phyloP scores from a whole-genome alignment of 2,888 invertebrate genomes.

The Megamerina dolium region DNA sequence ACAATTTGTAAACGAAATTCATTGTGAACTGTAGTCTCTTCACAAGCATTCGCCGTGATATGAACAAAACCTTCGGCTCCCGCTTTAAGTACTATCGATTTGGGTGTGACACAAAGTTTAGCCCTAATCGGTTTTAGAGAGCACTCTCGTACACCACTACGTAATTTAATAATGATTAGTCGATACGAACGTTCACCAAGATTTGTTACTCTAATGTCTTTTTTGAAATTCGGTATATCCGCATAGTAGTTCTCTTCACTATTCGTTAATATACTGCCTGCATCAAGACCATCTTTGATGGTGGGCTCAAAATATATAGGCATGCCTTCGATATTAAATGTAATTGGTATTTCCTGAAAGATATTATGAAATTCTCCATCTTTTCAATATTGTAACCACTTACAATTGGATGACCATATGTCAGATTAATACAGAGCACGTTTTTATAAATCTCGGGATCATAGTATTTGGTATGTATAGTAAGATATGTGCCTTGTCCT shows the following conservation, averaged over 20 bases:
- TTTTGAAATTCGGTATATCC: conserved; percentile 20
- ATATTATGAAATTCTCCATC: no score
- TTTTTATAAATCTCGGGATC: conserved; percentile 40
- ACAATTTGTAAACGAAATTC: conserved; percentile 32
- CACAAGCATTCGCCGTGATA: conserved; percentile 28
- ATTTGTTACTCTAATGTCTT: conserved; percentile 30
- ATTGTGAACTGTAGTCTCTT: conserved; percentile 21
- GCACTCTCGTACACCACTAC: conserved; percentile 8
- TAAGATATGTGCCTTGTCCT: conserved; percentile 33
- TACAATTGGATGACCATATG: conserved; percentile 28
- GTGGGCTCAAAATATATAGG: conserved; percentile 37
- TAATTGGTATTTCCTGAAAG: conserved; percentile 32
- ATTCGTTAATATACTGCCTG: conserved; percentile 30
- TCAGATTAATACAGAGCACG: conserved; percentile 27
- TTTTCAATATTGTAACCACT: no score
- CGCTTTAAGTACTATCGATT: conserved; percentile 22
- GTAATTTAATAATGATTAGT: conserved; percentile 23
- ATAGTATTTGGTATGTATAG: conserved; percentile 26
- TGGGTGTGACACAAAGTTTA: conserved; percentile 31
- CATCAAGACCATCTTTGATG: conserved; percentile 29
- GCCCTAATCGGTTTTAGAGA: conserved; percentile 14
- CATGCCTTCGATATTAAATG: conserved; percentile 33
- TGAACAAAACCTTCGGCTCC: conserved; percentile 17
- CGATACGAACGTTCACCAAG: conserved; percentile 34
- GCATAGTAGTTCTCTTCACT: conserved; percentile 22